Base-by-base conservation (phyloP, 2,888 invertebrate genomes). In the Perithous albicinctus region DNA sequence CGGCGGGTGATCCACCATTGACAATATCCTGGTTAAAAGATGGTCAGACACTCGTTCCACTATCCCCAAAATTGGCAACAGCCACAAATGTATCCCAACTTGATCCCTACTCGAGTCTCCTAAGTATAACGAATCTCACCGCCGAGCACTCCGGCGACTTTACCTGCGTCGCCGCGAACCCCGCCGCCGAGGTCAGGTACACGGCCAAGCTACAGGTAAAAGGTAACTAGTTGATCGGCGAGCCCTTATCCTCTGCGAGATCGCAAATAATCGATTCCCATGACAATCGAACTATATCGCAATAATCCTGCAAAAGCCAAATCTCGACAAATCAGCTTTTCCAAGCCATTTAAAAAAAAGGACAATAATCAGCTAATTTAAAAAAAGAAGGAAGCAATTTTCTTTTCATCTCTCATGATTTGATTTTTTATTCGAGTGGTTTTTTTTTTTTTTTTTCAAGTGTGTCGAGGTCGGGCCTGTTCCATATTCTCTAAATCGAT, bases 11-110 rank as follows among this genome's bases (percentile, higher is more conserved):
- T 94, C 95, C 96, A 89, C 97, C 97, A 87, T 94, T 97, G 86
- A 95, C 95, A 91, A 95, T 97, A 93, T 94, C 95, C 93, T 97
- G 97, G 97, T 95, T 96, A 88, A 97, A 97, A 94, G 97, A 97
- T 93, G 96, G 96, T 91, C 95, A 95, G 92, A 90, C 77, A 85
- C 92, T 92, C 46, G 91, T 92, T 86, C 95, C 95, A 87, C 93
- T 96, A 93, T 94, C 95, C 89, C 94, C 95, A 88, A 94, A 94
- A 89, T 93, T 95, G 92, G 95, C 95, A 88, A 90, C 93, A 86
- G 93, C 93, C 82, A 95, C 95, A 90, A 96, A 96, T 94, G 94
- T 95, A 91, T 94, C 96, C 93, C 94, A 95, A 93, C 94, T 96
- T 93, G 96, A 96, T 94, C 94, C 95, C 92, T 96, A 96, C 93